Evolutionary conservation across 2,888 invertebrate species (phyloP), one percentile per base, ranked within the genome.

Genomic region (Xestia ashworthii): DNA sequence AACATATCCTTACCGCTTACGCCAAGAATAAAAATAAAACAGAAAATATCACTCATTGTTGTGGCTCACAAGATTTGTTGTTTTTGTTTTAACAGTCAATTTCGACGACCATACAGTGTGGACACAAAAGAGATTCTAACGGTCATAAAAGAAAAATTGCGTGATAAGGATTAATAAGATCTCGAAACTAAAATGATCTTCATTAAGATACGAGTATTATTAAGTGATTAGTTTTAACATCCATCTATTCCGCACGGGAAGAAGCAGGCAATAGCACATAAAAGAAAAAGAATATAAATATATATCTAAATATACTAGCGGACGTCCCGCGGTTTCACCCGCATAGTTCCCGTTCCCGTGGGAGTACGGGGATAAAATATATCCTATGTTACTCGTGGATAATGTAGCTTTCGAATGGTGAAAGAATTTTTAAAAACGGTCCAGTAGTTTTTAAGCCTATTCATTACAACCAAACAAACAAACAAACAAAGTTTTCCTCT

Each of bases 151-250:
- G n/a, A 58, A 74, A 25, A 44, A 41, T 5, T 25, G 25, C 25
- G 58, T 46, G 71, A 81, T 85, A 70, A 76, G 65, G 12, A 16
- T 38, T 84, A 85, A 81, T 85, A 25, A 60, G 62, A 76, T 73
- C 8, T 46, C n/a, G 38, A 64, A 38, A 50, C 4, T 74, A 50
- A 62, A 77, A 22, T 38, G 3, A 38, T 44, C 50, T 58, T 58
- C 22, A 74, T 81, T 58, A 74, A 38, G 3, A 14, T 68, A 76
- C n/a, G n/a, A n/a, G 22, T 32, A 41, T 22, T 32, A 41, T 67
- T 25, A 68, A n/a, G 22, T 48, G 48, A 76, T 58, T 12, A 32
- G 53, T 8, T 11, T 38, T 19, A 11, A n/a, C 16, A 12, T 6
- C 50, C 11, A 22, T 12, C 6, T 46, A 32, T 14, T 32, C 3